Conservation (phyloP, 2,113 vertebrate genomes). For the Triplophysa siluroides region DNA sequence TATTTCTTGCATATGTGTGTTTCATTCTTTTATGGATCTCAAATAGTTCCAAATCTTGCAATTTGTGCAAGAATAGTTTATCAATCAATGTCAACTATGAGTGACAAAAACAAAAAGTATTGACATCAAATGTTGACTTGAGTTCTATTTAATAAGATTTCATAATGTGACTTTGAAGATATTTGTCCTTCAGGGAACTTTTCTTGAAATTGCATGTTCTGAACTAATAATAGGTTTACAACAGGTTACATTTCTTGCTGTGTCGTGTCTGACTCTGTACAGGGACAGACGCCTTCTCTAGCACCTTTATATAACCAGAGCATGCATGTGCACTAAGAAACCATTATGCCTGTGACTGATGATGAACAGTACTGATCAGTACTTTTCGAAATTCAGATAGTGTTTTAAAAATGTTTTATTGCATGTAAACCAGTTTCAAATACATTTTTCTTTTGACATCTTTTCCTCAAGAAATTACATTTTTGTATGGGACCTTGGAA, state of each 20-base stretch:
- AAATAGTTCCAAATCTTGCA: background rate
- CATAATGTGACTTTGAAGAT: background rate
- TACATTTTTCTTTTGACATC: background rate
- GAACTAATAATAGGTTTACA: background rate
- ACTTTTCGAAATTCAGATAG: slow-evolving; percentile 11
- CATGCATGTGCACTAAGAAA: slow-evolving; percentile 14
- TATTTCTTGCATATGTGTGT: too few relatives aligned
- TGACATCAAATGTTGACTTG: background rate
- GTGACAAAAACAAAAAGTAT: background rate
- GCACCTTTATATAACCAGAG: background rate
- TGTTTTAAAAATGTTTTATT: slow-evolving; percentile 8
- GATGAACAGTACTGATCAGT: background rate
- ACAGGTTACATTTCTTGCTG: slow-evolving; percentile 5
- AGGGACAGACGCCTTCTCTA: background rate
- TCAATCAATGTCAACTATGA: background rate
- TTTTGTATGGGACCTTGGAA: background rate
- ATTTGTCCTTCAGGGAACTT: background rate
- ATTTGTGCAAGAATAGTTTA: background rate
- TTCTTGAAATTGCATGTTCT: slow-evolving; percentile 1
- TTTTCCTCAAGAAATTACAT: background rate
- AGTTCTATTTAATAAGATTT: background rate
- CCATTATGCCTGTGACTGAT: background rate
- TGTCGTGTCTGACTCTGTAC: background rate
- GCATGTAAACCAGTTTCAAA: slow-evolving; percentile 10
- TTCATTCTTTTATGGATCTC: too few relatives aligned